phyloP scores from a whole-genome alignment of 2,113 vertebrate species.

The Psilopogon haemacephalus region DNA sequence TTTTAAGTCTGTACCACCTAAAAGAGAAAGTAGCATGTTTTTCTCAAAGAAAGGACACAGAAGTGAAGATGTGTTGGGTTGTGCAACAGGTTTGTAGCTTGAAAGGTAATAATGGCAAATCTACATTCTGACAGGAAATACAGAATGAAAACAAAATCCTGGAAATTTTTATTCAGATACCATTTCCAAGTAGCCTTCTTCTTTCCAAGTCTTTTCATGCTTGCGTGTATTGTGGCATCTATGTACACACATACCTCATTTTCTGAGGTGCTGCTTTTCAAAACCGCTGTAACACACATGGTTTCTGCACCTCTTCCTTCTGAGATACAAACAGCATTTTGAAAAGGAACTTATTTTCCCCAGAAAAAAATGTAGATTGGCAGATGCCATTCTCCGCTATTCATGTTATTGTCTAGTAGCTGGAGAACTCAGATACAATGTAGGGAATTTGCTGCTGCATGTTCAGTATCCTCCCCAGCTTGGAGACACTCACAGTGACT shows the following conservation, averaged over 20 bases:
- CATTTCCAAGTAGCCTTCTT: background rate
- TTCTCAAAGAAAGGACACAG: background rate
- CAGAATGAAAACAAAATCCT: background rate
- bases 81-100: background rate
- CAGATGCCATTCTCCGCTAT: background rate
- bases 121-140: background rate
- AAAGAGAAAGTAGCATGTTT: background rate
- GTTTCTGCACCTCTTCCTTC: background rate
- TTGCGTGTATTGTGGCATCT: background rate
- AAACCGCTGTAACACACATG: background rate
- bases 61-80: background rate
- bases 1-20: background rate
- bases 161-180: background rate
- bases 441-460: background rate
- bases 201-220: background rate
- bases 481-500: background rate
- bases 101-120: background rate
- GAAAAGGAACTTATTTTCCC: background rate
- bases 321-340: background rate
- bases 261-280: background rate
- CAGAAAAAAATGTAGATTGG: background rate
- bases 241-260: background rate
- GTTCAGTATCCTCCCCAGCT: background rate
- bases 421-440: background rate
- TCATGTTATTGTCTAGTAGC: background rate